Evolutionary conservation across 2,797 vertebrate species (phyloP).

Genomic region (Aphelocoma californica): DNA sequence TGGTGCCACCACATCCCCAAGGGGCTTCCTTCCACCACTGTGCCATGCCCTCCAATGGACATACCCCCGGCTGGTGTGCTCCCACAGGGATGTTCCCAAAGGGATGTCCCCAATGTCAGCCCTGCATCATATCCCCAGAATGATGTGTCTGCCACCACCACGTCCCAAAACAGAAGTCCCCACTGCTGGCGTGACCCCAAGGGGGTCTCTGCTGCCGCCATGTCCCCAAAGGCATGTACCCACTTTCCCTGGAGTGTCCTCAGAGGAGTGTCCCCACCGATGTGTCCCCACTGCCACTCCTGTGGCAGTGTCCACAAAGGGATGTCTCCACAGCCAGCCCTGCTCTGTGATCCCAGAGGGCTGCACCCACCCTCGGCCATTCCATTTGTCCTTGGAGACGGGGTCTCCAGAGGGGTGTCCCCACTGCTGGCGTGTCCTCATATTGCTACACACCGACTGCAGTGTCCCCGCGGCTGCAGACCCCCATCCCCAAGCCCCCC

Average conservation of each 20-base stretch:
- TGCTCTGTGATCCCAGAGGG: not conserved
- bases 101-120: not conserved
- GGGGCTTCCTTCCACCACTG: not conserved
- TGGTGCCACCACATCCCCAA: not conserved
- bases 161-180: not conserved
- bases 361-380: not conserved
- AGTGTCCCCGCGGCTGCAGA: not conserved
- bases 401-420: too few relatives aligned
- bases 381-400: not conserved
- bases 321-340: too few relatives aligned
- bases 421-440: not conserved
- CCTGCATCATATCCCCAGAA: fast-evolving
- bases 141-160: too few relatives aligned
- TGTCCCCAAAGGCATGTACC: not conserved
- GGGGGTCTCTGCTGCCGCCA: not conserved
- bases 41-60: not conserved
- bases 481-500: not conserved
- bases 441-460: not conserved
- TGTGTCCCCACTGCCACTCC: not conserved
- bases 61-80: too few relatives aligned
- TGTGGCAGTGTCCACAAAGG: not conserved
- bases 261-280: not conserved
- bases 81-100: not conserved
- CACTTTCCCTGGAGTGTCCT: too few relatives aligned
- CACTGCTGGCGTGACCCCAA: not conserved